Conservation (phyloP, 2,888 invertebrate species). For the Alcis repandata region DNA sequence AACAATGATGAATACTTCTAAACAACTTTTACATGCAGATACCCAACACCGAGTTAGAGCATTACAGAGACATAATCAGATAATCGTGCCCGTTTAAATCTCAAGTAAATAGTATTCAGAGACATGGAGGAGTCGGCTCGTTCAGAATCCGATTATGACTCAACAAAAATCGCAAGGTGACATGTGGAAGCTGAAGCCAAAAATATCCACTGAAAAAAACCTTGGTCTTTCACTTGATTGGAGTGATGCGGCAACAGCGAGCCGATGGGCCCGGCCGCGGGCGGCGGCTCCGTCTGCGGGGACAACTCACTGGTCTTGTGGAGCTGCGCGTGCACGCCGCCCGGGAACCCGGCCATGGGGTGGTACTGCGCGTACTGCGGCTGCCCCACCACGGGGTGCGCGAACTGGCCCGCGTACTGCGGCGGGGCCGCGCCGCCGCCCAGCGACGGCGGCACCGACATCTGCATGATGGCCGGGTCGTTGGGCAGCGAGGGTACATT, state of each 20-base stretch:
- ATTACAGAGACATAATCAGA: slow-evolving; percentile 32
- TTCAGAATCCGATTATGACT: slow-evolving; percentile 52
- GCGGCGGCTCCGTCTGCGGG: slow-evolving; percentile 76
- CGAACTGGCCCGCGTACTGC: slow-evolving; percentile 88
- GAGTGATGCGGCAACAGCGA: slow-evolving; percentile 79
- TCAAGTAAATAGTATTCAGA: no score
- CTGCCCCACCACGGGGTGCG: slow-evolving; percentile 90
- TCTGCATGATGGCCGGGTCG: slow-evolving; percentile 99
- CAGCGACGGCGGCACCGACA: slow-evolving; percentile 92
- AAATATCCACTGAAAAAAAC: slow-evolving; percentile 72
- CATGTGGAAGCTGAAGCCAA: slow-evolving; percentile 73
- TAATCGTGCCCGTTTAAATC: background rate
- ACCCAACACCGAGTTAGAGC: slow-evolving; percentile 35
- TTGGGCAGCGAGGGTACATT: slow-evolving; percentile 94
- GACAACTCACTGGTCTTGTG: slow-evolving; percentile 87
- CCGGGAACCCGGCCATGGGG: slow-evolving; percentile 84
- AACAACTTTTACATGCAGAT: slow-evolving; percentile 23
- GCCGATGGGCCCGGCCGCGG: slow-evolving; percentile 76
- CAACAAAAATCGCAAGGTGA: slow-evolving; percentile 80
- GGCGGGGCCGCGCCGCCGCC: slow-evolving; percentile 86
- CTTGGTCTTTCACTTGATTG: slow-evolving; percentile 87
- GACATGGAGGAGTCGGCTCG: background rate
- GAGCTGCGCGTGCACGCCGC: slow-evolving; percentile 76
- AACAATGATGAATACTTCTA: slow-evolving; percentile 10
- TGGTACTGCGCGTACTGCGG: slow-evolving; percentile 81